Percentiles rank a stretch among this genome's conserved stretches.
Evolutionary conservation across 2,113 vertebrate genomes (phyloP).

Genomic region (Chitala chitala): DNA sequence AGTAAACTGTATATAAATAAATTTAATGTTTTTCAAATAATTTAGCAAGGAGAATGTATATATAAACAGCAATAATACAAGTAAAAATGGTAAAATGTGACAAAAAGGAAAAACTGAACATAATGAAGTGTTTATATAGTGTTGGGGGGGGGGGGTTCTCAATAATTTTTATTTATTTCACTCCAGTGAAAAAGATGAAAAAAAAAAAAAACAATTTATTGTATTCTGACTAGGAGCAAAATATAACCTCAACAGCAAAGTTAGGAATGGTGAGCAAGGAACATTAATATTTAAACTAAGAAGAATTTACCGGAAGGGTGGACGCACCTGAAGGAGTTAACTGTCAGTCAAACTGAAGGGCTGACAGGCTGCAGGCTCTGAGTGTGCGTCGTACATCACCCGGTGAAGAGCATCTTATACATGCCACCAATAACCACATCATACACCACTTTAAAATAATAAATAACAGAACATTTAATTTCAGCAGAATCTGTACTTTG

Average conservation of each 20-base stretch:
- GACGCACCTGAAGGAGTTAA: slow-evolving; percentile 97
- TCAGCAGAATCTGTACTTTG: too few relatives aligned
- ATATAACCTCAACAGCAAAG: slow-evolving; percentile 6
- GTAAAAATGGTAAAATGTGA: not conserved
- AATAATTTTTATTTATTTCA: too few relatives aligned
- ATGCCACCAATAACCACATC: not conserved
- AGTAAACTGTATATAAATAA: too few relatives aligned
- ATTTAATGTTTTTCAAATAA: too few relatives aligned
- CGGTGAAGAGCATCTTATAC: slow-evolving; percentile 83
- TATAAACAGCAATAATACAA: not conserved
- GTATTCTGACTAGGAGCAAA: slow-evolving; percentile 14
- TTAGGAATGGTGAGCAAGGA: not conserved
- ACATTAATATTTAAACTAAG: slow-evolving; percentile 14
- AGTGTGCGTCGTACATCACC: slow-evolving; percentile 95
- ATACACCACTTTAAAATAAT: not conserved
- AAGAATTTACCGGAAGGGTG: not conserved
- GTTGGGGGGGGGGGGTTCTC: too few relatives aligned
- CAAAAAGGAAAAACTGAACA: not conserved
- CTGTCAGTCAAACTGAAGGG: slow-evolving; percentile 99
- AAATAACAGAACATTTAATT: too few relatives aligned
- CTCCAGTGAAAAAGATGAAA: not conserved
- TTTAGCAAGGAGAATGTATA: too few relatives aligned
- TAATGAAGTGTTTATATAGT: too few relatives aligned
- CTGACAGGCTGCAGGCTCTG: slow-evolving; percentile 98
- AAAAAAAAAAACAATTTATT: not conserved